Evolutionary conservation across 2,888 invertebrate species (phyloP), one percentile per base, ranked within the genome.

Genomic region (Doris montereyensis): DNA sequence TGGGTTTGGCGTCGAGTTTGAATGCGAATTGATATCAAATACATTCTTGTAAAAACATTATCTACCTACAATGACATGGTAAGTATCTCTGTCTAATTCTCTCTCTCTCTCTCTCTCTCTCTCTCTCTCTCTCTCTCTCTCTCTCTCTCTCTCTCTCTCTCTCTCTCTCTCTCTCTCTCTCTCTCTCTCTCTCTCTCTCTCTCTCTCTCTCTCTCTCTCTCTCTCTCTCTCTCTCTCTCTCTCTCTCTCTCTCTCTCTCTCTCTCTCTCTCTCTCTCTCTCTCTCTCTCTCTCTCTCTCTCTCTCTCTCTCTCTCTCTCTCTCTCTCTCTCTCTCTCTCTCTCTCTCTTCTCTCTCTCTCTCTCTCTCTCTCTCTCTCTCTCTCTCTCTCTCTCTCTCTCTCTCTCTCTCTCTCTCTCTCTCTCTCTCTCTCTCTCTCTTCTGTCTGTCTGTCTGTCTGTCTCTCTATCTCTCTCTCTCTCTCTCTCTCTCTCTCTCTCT

Each of bases 321-420:
- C 32, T 32, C 70, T 32, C 70, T 68, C 70, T 68, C 70, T 68
- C 70, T 68, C 70, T 68, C 70, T 68, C 70, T 68, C 70, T 68
- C 70, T 68, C 70, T 68, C 62, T 62, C 62, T 5, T 21, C 21
- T 24, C 21, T 24, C 21, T 24, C 5, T 24, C 21, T 24, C 21
- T 24, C 21, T 21, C 21, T 24, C 21, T 21, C 21, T 24, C 21
- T 21, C 21, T 24, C 21, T 21, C 4, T 24, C 21, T 24, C 21
- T 24, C 21, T 24, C 21, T 24, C 21, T 24, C 21, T n/a, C 62
- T 24, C 62, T 24, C 62, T 24, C 62, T 24, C 21, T 24, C 21
- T 24, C 21, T 24, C 21, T 24, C 21, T 24, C 21, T 24, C 21
- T 24, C 21, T 24, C 21, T 5, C 21, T 5, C 4, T 24, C 21